Evolutionary conservation across 2,888 invertebrate genomes (phyloP).

Genomic region (Bellardia pandia): DNA sequence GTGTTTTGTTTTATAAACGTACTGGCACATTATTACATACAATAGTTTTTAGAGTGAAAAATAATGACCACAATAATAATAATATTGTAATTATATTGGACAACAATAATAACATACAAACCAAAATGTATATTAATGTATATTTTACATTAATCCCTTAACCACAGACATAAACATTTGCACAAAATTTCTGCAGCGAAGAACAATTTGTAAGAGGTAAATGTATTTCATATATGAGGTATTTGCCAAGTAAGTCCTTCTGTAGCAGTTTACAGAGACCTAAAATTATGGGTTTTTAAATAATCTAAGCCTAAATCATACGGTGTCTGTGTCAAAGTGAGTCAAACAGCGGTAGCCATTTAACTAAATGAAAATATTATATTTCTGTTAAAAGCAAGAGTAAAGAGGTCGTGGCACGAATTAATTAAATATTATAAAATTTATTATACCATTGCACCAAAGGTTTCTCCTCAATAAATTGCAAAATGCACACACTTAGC

Average conservation of each 20-base stretch:
- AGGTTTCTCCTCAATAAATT: background rate
- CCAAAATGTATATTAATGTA: conserved; percentile 64
- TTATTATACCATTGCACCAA: background rate
- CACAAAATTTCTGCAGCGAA: background rate
- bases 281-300: no score
- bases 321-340: no score
- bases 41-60: conserved; percentile 63
- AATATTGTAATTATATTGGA: conserved; percentile 69
- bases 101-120: conserved; percentile 54
- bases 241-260: no score
- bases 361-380: no score
- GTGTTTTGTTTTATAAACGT: conserved; percentile 10
- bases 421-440: no score
- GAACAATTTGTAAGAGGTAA: background rate
- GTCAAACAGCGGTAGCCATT: no score
- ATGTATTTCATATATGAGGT: background rate
- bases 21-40: background rate
- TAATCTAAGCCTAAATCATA: no score
- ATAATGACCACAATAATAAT: conserved; percentile 71
- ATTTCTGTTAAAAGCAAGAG: no score
- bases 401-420: no score
- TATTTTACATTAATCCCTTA: conserved; percentile 68
- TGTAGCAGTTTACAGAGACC: no score
- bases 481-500: background rate
- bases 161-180: conserved; percentile 59